Evolutionary conservation across 2,797 vertebrate species (phyloP), one percentile per base, ranked within the genome.

Genomic region (Cottoperca gobio): DNA sequence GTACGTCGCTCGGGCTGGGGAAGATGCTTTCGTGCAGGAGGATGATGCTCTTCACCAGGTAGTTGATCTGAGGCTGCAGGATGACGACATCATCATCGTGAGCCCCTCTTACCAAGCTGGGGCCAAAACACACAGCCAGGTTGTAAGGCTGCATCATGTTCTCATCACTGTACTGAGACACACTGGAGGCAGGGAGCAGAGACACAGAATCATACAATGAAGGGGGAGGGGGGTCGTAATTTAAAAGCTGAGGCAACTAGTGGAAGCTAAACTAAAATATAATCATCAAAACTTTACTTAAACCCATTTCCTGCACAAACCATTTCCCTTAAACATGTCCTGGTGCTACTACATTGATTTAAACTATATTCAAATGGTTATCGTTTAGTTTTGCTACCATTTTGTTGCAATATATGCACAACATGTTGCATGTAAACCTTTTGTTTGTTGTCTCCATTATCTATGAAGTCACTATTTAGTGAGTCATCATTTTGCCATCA

Each of bases 101-200:
- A 1, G 89, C 89, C 13, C 95, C 93, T 2, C 95, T 88, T 49
- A 97, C 88, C 73, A 98, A 92, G 1, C 95, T 97, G 24, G 97
- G 97, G n/a, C 97, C 97, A 1, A 98, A 98, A 86, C 97, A 98
- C 79, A 98, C 96, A 0, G 97, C 97, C 89, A 98, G 76, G 87
- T 97, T 98, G 88, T 97, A 97, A 6, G 96, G 95, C 78, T 96
- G 96, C 97, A 98, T 98, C 97, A 98, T 97, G 93, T 98, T 98
- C 92, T 97, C 96, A 0, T 97, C 97, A 1, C 97, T 97, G 91
- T 97, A 97, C 89, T 97, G 95, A 53, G 97, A 95, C 73, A 98
- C 91, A 76, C 97, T 98, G 73, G 19, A 69, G 57, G 46, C 2
- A 48, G 37, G 70, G 23, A 35, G 24, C 11, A 66, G 52, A 26